phyloP scores from a whole-genome alignment of 2,113 vertebrate genomes.

The Drymodes brunneopygia region DNA sequence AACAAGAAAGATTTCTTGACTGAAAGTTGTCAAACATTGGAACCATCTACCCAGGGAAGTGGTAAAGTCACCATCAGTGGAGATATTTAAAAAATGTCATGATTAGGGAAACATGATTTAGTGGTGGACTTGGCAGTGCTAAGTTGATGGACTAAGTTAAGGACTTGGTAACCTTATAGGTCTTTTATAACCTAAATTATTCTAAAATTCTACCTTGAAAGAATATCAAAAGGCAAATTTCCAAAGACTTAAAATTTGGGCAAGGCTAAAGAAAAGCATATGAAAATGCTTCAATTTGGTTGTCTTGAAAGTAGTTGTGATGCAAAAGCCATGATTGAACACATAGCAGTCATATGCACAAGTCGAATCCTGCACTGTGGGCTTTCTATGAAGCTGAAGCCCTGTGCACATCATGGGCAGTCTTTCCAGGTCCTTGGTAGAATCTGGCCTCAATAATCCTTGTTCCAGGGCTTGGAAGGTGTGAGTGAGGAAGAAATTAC shows the following conservation, averaged over 20 bases:
- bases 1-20: not conserved
- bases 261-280: not conserved
- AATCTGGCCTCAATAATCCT: not conserved
- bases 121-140: not conserved
- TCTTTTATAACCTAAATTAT: not conserved
- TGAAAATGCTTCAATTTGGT: not conserved
- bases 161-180: not conserved
- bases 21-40: not conserved
- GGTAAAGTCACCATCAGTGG: not conserved
- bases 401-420: not conserved
- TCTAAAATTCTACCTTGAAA: not conserved
- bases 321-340: not conserved
- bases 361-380: not conserved
- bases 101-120: not conserved
- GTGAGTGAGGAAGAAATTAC: not conserved
- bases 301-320: not conserved
- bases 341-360: accelerated
- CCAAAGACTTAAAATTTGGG: not conserved
- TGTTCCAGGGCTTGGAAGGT: not conserved
- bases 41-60: not conserved
- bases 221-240: not conserved
- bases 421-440: not conserved
- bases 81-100: not conserved
- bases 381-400: not conserved
- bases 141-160: not conserved